phyloP scores from a whole-genome alignment of 2,888 invertebrate species.

The Volucella inanis region DNA sequence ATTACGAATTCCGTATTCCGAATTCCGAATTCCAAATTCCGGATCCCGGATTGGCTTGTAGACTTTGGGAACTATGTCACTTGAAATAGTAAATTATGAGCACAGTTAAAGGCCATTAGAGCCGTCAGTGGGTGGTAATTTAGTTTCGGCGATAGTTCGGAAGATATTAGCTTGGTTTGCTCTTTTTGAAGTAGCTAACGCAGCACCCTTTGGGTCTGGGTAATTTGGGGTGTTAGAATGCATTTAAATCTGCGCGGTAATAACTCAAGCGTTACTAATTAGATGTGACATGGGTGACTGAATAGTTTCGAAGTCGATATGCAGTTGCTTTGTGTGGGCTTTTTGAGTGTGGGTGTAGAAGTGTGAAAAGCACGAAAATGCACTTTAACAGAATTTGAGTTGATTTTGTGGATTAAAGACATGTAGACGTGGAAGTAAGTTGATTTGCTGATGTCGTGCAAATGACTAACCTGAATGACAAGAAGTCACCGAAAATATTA shows the following conservation, averaged over 20 bases:
- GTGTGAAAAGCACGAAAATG: too few relatives aligned
- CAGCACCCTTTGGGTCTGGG: background rate
- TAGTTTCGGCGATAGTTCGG: conserved; percentile 8
- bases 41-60: background rate
- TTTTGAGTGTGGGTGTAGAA: too few relatives aligned
- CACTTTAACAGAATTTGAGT: too few relatives aligned
- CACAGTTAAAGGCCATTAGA: conserved; percentile 48
- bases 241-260: conserved; percentile 32
- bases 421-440: too few relatives aligned
- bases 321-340: too few relatives aligned
- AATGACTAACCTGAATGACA: too few relatives aligned
- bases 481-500: too few relatives aligned
- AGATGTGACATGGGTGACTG: conserved; percentile 55
- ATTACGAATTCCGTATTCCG: too few relatives aligned
- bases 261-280: conserved; percentile 64
- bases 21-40: too few relatives aligned
- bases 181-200: background rate
- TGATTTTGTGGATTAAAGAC: too few relatives aligned
- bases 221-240: conserved; percentile 24
- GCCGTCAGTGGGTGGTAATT: conserved; percentile 41
- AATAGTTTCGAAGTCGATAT: conserved; percentile 20
- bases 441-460: too few relatives aligned
- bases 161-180: conserved; percentile 57
- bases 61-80: conserved; percentile 41
- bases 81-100: conserved; percentile 67